phyloP scores from a whole-genome alignment of 2,113 vertebrate species.

The Osmerus eperlanus region DNA sequence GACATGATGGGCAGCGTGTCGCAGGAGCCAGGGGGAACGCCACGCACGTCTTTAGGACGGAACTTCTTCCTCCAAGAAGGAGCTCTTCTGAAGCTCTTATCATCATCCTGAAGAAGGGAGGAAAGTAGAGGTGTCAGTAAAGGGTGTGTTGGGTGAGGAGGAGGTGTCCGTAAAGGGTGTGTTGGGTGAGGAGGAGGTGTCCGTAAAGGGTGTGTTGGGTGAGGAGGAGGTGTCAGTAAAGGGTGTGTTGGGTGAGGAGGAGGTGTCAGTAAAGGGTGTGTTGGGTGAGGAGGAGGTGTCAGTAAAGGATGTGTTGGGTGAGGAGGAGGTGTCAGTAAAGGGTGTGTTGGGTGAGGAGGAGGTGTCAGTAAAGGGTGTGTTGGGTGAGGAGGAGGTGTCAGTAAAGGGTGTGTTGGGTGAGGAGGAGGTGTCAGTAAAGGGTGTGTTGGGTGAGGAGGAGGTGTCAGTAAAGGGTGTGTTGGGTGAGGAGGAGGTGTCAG shows the following conservation, averaged over 20 bases:
- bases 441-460: no score
- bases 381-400: no score
- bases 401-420: no score
- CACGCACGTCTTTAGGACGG: constrained; percentile 92
- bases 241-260: neutral
- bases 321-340: no score
- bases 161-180: neutral
- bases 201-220: no score
- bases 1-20: constrained; percentile 94
- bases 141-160: neutral
- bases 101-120: constrained; percentile 79
- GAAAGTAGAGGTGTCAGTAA: neutral
- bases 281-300: no score
- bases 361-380: no score
- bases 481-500: no score
- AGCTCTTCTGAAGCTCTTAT: constrained; percentile 92
- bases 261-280: neutral
- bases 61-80: constrained; percentile 99
- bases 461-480: no score
- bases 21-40: constrained; percentile 81
- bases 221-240: no score
- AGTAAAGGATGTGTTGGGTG: neutral
- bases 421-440: no score
- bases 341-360: neutral
- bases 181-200: constrained; percentile 48